Conservation (phyloP, 2,888 invertebrate species). For the Drosophila greeni region DNA sequence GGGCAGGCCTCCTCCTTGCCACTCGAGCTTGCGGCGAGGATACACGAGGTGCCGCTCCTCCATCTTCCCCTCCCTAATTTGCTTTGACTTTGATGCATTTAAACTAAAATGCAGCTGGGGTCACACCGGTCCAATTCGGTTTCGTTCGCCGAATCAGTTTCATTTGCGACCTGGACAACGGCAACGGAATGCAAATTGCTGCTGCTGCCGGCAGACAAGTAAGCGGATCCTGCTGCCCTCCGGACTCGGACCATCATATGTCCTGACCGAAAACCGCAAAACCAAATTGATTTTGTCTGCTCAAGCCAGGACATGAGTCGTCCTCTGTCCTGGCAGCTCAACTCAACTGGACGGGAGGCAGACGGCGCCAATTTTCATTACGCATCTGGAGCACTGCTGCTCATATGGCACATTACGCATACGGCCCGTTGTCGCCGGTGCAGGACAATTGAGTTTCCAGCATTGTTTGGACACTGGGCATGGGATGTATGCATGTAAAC, state of each 20-base stretch:
- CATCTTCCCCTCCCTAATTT: constrained; percentile 41
- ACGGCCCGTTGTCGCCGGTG: constrained; percentile 62
- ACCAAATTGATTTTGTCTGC: constrained; percentile 73
- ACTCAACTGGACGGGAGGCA: constrained; percentile 28
- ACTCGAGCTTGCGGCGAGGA: constrained; percentile 9
- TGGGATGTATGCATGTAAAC: constrained; percentile 75
- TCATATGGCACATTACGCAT: constrained; percentile 68
- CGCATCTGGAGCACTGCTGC: constrained; percentile 67
- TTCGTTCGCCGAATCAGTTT: constrained; percentile 28
- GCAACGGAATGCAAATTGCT: constrained; percentile 56
- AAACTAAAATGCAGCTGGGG: constrained; percentile 56
- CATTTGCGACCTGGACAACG: constrained; percentile 31
- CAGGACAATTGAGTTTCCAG: constrained; percentile 62
- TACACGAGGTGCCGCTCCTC: not conserved
- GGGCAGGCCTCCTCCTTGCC: constrained; percentile 4
- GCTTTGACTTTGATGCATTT: constrained; percentile 60
- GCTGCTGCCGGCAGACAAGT: constrained; percentile 35
- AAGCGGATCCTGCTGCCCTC: not conserved
- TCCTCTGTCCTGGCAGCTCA: constrained; percentile 11
- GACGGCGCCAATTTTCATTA: constrained; percentile 68
- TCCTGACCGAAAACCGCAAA: constrained; percentile 64
- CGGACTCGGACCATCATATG: constrained; percentile 11
- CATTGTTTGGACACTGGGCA: constrained; percentile 67
- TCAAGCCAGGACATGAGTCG: constrained; percentile 53
- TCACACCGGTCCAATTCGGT: constrained; percentile 28